Base-by-base conservation (phyloP, 2,113 vertebrate species). In the Phasianus colchicus region DNA sequence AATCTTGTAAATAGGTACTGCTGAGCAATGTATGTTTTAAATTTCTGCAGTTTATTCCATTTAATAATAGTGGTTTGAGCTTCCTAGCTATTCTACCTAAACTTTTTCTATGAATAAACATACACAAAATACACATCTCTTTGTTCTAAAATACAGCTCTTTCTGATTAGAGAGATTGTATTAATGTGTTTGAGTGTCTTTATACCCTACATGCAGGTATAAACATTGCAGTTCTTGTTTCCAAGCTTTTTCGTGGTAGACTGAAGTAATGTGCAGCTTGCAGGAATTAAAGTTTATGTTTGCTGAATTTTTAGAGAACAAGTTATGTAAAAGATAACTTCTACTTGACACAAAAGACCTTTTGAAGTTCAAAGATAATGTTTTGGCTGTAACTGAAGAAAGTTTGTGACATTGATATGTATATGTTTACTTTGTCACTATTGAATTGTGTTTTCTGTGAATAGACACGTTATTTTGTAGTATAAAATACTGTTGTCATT, bases 1-100 rank as follows among this genome's bases (percentile, higher is more conserved):
- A 55, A 15, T 11, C 20, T 43, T 95, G 83, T 95, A 91, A 88
- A 83, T 83, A 86, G 71, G 57, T 45, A 65, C 18, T 86, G 38
- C 38, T 67, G 42, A 86, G 19, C 34, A 77, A 47, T 11, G 1
- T 66, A 40, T 32, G 52, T 74, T 71, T 45, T 57, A 61, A 38
- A 73, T 72, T 66, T 89, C 36, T 92, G 65, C 57, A 90, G 13
- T 72, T 77, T 83, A 47, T 48, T 57, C 43, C 24, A 60, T 71
- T 5, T 75, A 88, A 12, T 32, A 43, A 1, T 45, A 55, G 32
- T 81, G 48, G 57, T 11, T 64, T 71, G 43, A 79, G 36, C 47
- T 60, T 92, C 65, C 16, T 57, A 3, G 20, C 10, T 72, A 18
- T 69, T 78, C 29, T 65, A 8, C 61, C 22, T 74, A 61, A 30